These are phyloP conservation scores for Guaruba guarouba DNA, from an alignment of 2,113 vertebrate species.

Conservation along the genomic window DNA sequence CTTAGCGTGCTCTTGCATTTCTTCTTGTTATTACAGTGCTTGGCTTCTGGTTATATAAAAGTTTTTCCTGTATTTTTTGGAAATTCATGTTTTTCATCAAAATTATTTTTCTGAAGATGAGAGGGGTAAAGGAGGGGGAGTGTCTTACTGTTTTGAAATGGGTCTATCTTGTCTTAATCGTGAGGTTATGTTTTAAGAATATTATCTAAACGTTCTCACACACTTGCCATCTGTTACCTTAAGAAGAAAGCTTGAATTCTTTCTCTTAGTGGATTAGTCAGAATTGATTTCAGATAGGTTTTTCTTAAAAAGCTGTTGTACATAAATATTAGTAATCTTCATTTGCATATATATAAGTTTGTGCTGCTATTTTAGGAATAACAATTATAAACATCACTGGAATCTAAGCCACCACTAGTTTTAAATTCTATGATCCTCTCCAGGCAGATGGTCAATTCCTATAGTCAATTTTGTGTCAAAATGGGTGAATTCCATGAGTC, in stretches of 20 bases:
- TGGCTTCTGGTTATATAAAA: not conserved
- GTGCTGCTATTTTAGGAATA: not conserved
- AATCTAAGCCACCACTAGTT: not conserved
- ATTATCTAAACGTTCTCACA: not conserved
- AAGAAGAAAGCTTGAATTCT: not conserved
- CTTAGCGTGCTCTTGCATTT: not conserved
- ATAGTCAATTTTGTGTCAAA: not conserved
- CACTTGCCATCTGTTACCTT: not conserved
- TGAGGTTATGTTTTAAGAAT: not conserved
- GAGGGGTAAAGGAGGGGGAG: not conserved
- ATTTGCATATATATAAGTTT: not conserved
- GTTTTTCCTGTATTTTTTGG: not conserved
- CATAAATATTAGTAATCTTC: not conserved
- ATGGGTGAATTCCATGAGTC: not conserved
- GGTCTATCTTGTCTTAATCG: not conserved
- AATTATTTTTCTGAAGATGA: not conserved
- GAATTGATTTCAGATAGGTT: not conserved
- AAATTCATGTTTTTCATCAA: not conserved
- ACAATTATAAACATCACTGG: not conserved
- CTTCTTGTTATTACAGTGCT: not conserved
- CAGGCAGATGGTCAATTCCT: not conserved
- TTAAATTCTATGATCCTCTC: not conserved
- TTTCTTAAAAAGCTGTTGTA: not conserved
- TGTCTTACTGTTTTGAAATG: not conserved
- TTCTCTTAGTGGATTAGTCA: not conserved